Evolutionary conservation across 2,888 invertebrate genomes (phyloP).

Genomic region (Saturnia japonica): DNA sequence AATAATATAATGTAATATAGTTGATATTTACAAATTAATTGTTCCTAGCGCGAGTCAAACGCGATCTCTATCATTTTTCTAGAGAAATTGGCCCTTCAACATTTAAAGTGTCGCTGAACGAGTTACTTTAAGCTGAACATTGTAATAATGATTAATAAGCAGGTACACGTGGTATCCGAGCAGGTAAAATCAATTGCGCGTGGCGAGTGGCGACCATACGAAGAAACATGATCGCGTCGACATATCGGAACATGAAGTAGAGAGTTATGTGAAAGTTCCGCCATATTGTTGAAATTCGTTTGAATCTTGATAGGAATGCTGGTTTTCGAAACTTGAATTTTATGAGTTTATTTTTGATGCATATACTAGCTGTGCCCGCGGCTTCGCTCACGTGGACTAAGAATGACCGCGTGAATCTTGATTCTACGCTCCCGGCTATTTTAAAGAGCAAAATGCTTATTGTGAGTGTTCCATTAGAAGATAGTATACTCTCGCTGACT

Average conservation of each 20-base stretch:
- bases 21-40: not conserved
- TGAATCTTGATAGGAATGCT: conserved; percentile 11
- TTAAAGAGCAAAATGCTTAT: too few relatives aligned
- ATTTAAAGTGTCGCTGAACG: not conserved
- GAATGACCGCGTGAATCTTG: too few relatives aligned
- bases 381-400: too few relatives aligned
- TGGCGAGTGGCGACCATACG: conserved; percentile 20
- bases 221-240: conserved; percentile 24
- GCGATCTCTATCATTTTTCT: not conserved
- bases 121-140: not conserved
- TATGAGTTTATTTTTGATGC: not conserved
- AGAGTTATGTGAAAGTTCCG: conserved; percentile 28
- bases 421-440: too few relatives aligned
- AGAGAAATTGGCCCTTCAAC: not conserved
- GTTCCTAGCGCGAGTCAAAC: not conserved
- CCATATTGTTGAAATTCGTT: conserved; percentile 23
- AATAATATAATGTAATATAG: too few relatives aligned
- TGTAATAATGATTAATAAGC: conserved; percentile 13
- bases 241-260: conserved; percentile 24
- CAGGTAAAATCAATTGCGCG: conserved; percentile 21
- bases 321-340: conserved; percentile 8
- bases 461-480: too few relatives aligned
- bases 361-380: too few relatives aligned
- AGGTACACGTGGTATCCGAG: conserved; percentile 16
- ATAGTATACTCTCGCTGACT: too few relatives aligned